Conservation (phyloP, 2,888 invertebrate genomes). For the Eupithecia insigniata region DNA sequence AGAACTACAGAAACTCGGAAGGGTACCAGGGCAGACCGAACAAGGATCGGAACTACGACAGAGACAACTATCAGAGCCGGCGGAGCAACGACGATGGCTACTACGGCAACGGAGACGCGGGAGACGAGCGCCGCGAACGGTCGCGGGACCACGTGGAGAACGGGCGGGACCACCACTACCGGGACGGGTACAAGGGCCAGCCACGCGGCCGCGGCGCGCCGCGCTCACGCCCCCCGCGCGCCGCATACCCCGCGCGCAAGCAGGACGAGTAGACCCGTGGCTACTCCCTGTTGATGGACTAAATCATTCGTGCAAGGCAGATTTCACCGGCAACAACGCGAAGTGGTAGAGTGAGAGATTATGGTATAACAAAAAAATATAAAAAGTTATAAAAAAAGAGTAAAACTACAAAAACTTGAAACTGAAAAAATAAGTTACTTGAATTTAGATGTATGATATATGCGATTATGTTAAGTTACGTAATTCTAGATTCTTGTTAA, state of each 20-base stretch:
- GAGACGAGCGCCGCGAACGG: conserved; percentile 71
- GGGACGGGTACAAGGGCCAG: conserved; percentile 81
- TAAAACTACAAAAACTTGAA: conserved; percentile 82
- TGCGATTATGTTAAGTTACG: conserved; percentile 83
- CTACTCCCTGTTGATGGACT: conserved; percentile 63
- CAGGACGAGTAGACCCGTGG: conserved; percentile 53
- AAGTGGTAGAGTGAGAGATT: conserved; percentile 83
- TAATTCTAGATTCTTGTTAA: conserved; percentile 81
- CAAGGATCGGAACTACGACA: conserved; percentile 59
- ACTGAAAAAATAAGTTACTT: conserved; percentile 83
- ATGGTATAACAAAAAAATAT: conserved; percentile 71
- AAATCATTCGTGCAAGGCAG: conserved; percentile 87
- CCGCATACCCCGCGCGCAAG: conserved; percentile 67
- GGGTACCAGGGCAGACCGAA: conserved; percentile 59
- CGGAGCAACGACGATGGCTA: conserved; percentile 66
- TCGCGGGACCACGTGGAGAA: conserved; percentile 76
- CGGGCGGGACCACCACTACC: conserved; percentile 73
- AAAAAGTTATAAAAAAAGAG: conserved; percentile 83
- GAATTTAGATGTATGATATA: conserved; percentile 84
- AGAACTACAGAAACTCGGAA: conserved; percentile 62
- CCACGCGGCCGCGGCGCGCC: conserved; percentile 79
- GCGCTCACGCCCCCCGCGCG: conserved; percentile 66
- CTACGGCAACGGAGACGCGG: conserved; percentile 74
- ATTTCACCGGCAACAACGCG: conserved; percentile 88
- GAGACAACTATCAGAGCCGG: conserved; percentile 62